Evolutionary conservation across 2,113 vertebrate species (phyloP).

Genomic region (Galbula dea): DNA sequence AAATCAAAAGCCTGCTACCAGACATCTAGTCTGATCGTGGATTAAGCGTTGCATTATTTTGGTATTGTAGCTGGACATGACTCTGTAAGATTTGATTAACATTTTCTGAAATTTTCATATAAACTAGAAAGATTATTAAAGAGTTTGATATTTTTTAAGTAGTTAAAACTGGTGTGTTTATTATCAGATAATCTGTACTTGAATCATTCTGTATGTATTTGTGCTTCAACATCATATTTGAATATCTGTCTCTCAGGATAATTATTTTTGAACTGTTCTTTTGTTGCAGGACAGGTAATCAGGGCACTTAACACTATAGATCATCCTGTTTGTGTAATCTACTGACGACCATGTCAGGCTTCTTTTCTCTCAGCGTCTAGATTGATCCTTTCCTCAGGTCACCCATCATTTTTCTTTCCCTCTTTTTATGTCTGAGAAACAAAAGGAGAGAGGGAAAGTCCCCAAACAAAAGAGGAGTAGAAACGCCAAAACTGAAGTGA

Average conservation of each 20-base stretch:
- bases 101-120: neutral
- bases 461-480: neutral
- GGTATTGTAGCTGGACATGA: neutral
- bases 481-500: neutral
- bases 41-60: slow-evolving; percentile 21
- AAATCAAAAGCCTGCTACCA: neutral
- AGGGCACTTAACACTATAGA: neutral
- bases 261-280: neutral
- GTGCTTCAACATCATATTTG: neutral
- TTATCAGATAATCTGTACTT: neutral
- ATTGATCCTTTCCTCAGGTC: slow-evolving; percentile 17
- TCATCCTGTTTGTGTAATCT: neutral
- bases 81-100: neutral
- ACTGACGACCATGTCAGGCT: neutral
- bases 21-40: neutral
- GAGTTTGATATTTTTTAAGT: neutral
- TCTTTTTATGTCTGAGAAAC: neutral
- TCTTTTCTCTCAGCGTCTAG: slow-evolving; percentile 21
- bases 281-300: neutral
- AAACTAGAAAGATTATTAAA: neutral
- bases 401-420: neutral
- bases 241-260: neutral
- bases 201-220: neutral
- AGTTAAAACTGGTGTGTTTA: neutral
- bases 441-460: neutral